phyloP scores from a whole-genome alignment of 2,888 invertebrate species.

The Chloroclysta siterata region DNA sequence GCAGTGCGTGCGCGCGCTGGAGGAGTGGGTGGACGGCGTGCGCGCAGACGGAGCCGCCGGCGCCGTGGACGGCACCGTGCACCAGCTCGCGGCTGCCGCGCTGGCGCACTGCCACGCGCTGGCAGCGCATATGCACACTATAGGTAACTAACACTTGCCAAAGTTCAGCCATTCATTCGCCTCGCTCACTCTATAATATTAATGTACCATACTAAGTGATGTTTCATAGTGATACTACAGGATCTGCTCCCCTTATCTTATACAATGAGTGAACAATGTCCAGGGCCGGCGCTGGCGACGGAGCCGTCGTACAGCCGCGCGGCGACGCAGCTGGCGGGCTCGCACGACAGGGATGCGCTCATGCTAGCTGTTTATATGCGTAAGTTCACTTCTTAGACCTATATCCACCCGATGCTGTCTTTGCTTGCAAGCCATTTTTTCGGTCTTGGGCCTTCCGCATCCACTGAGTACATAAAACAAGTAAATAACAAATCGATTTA shows the following conservation, averaged over 20 bases:
- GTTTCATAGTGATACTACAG: too few species aligned
- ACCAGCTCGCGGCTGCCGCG: constrained; percentile 97
- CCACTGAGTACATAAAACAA: too few species aligned
- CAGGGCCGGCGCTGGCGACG: constrained; percentile 63
- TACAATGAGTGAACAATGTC: too few species aligned
- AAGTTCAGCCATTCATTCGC: too few species aligned
- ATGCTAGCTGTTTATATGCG: constrained; percentile 93
- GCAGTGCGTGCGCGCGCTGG: constrained; percentile 94
- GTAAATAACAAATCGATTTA: too few species aligned
- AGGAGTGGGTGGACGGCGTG: constrained; percentile 96
- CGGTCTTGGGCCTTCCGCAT: too few species aligned
- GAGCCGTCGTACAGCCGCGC: constrained; percentile 62
- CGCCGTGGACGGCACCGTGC: constrained; percentile 98
- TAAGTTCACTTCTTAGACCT: constrained; percentile 69
- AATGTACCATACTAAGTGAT: too few species aligned
- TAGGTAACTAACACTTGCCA: constrained; percentile 71
- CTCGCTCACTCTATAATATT: too few species aligned
- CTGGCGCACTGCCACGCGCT: constrained; percentile 96
- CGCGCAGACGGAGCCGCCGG: constrained; percentile 91
- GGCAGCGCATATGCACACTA: constrained; percentile 90
- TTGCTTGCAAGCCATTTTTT: too few species aligned
- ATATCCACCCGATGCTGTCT: too few species aligned
- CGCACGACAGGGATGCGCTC: constrained; percentile 73
- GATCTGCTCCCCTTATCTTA: too few species aligned
- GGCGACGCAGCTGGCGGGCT: constrained; percentile 38